Evolutionary conservation across 2,797 vertebrate genomes (phyloP).

Genomic region (Cryptoblepharus egeriae): DNA sequence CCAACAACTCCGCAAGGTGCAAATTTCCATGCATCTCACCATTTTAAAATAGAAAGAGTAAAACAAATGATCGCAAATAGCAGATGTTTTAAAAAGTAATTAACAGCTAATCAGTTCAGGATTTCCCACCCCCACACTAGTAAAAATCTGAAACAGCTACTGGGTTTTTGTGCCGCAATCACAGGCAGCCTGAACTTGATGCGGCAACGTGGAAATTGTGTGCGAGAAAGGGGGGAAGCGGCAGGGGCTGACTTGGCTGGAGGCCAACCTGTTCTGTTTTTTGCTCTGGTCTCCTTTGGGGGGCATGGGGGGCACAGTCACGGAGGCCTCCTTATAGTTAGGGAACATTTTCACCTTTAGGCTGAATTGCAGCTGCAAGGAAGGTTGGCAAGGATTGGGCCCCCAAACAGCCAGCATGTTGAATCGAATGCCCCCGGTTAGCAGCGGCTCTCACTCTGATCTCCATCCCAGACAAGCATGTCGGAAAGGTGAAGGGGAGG

Average conservation of each 20-base stretch:
- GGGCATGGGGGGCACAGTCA: too few relatives aligned
- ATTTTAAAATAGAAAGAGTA: constrained; percentile 67
- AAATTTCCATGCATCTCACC: constrained; percentile 57
- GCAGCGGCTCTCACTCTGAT: rapidly evolving
- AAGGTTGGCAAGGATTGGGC: too few relatives aligned
- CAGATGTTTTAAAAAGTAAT: constrained; percentile 72
- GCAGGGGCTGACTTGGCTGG: background rate
- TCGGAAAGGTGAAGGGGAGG: background rate
- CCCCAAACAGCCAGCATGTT: too few relatives aligned
- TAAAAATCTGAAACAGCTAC: constrained; percentile 35
- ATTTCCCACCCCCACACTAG: constrained; percentile 36
- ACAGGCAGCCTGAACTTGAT: background rate
- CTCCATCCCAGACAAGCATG: rapidly evolving
- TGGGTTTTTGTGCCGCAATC: constrained; percentile 45
- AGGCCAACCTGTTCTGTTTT: too few relatives aligned
- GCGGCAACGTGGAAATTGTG: background rate
- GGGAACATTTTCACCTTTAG: too few relatives aligned
- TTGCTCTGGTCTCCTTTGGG: too few relatives aligned
- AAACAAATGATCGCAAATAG: constrained; percentile 68
- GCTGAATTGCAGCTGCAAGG: too few relatives aligned
- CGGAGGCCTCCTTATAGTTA: too few relatives aligned
- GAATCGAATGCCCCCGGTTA: too few relatives aligned
- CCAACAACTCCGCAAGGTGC: constrained; percentile 56
- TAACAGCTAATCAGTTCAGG: constrained; percentile 62
- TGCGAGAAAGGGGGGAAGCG: constrained; percentile 4